Percentiles rank a stretch among this genome's conserved stretches.
phyloP scores from a whole-genome alignment of 2,113 vertebrate species.

The Hypocryptadius cinnamomeus region DNA sequence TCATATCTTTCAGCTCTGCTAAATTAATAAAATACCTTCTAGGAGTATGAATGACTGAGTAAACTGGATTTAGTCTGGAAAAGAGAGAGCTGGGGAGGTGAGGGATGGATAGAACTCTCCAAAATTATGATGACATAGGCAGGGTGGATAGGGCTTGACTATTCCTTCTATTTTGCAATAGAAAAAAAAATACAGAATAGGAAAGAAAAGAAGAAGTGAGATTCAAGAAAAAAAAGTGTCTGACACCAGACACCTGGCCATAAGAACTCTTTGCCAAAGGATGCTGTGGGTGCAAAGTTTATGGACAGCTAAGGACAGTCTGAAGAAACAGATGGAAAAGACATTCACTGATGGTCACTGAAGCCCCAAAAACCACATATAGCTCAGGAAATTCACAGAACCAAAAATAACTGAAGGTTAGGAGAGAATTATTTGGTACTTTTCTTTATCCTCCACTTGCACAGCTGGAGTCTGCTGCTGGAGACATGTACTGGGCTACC shows the following conservation, averaged over 20 bases:
- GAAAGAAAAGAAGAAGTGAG: neutral
- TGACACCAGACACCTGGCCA: neutral
- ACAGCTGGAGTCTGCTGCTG: neutral
- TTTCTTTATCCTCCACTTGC: neutral
- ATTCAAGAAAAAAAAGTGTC: neutral
- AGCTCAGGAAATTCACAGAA: neutral
- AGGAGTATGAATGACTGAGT: neutral
- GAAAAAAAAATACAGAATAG: neutral
- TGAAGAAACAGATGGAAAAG: neutral
- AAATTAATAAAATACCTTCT: neutral
- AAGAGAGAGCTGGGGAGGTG: neutral
- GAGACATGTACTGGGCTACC: neutral
- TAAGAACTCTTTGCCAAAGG: neutral
- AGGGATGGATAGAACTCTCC: neutral
- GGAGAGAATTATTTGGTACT: neutral
- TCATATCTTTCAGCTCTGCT: neutral
- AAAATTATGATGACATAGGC: neutral
- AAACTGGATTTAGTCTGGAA: neutral
- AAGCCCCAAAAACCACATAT: neutral
- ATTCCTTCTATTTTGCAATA: neutral
- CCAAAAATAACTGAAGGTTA: neutral
- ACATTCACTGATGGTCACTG: neutral
- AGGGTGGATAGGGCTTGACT: neutral
- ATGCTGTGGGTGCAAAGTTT: neutral
- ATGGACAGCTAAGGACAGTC: neutral